Base-by-base conservation (phyloP, 2,113 vertebrate genomes). In the Campylomormyrus tamandua region DNA sequence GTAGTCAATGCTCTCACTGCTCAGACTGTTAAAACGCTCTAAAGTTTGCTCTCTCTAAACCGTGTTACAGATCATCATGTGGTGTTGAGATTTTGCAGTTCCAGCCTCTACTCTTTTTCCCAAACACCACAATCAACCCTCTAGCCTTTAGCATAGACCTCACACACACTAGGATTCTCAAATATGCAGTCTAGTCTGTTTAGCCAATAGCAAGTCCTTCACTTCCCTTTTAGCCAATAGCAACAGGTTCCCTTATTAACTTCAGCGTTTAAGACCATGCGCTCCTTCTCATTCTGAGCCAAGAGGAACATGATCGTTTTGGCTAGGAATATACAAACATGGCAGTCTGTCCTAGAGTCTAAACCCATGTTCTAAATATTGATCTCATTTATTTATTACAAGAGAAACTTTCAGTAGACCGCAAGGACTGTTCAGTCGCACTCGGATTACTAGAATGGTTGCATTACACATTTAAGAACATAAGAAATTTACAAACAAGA, bases 1-100 rank as follows among this genome's bases (percentile, higher is more conserved):
- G 70, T 89, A 87, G 88, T 85, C 91, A 92, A 90, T 58, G 88
- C 89, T 93, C 91, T 91, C 87, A 45, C 19, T 90, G 88, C 80
- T 92, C 84, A 91, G 86, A 46, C 77, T 5, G 50, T 77, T 50
- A 89, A 89, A 89, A 84, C 19, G 0, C 49, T 83, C 27, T 83
- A 42, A 89, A 88, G 35, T 84, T 83, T 45, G 35, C 21, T 66
- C 83, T 48, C 27, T 53, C 27, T 49, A 48, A 39, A 87, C 24
- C 9, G 87, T 90, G 90, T 91, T 91, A 91, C 46, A 89, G 66
- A 92, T 66, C 52, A 90, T 27, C 48, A 87, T 87, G 89, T 45
- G 62, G 66, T 90, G 90, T 92, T 89, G 31, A 24, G 21, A 46
- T 45, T 48, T 24, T n/a, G 24, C 27, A 11, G 15, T 87, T 31